Evolutionary conservation across 2,888 invertebrate species (phyloP), one percentile per base, ranked within the genome.

Genomic region (Erebia aethiops): DNA sequence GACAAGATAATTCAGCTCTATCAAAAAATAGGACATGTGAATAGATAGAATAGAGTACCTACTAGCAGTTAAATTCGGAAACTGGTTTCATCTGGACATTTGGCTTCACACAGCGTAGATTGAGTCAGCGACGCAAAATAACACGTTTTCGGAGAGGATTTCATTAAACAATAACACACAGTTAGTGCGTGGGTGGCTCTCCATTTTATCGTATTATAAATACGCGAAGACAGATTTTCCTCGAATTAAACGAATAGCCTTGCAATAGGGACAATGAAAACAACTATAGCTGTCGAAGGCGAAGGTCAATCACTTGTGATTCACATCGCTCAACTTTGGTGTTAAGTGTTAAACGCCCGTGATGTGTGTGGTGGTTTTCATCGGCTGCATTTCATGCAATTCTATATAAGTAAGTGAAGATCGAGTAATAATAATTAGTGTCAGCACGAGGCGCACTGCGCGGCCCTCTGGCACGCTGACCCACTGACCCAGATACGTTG

Each of bases 401-500:
- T 77, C 77, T 82, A 80, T 82, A 80, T 82, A 78, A 77, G 77
- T 77, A 78, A 84, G 83, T 84, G 84, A 87, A 87, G 88, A 89
- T 85, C 87, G 83, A 84, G n/a, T n/a, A n/a, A 84, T 87, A 78
- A 78, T 81, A 81, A 82, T 79, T 78, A 79, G 77, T 72, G 77
- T 73, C 71, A 70, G 85, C 82, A 82, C 84, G 81, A 79, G 84
- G 77, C 74, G 80, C 70, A 77, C 77, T 76, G 79, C 81, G 76
- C 85, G 79, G 86, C 84, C 78, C 77, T 76, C 80, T 82, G 90
- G 85, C 92, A 88, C 82, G 84, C 84, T 92, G 92, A 87, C 92
- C 92, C 90, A 93, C 92, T 93, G 87, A 92, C 93, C 92, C 87
- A 93, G 90, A 90, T 91, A 85, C 82, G 85, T 86, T 91, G 92